Conservation (phyloP, 1,140 invertebrate species). For the Ceratoteleas bidentatus region DNA sequence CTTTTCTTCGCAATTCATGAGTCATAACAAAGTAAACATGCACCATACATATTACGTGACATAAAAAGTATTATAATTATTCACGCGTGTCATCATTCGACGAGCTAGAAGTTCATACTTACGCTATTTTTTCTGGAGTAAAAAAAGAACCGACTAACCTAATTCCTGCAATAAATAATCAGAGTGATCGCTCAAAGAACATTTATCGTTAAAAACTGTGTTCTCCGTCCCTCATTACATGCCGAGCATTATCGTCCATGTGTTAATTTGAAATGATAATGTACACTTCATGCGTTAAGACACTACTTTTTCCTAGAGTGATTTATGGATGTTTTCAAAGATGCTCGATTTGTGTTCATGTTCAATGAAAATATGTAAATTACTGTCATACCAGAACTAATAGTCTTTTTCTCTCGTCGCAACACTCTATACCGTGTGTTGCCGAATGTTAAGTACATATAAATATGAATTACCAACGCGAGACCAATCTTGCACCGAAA, state of each 20-base stretch:
- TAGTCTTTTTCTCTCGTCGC: background rate
- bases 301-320: background rate
- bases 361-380: background rate
- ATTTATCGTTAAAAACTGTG: background rate
- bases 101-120: background rate
- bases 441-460: background rate
- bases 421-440: background rate
- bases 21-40: conserved; percentile 3
- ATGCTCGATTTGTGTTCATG: background rate
- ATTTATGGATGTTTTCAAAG: conserved; percentile 1
- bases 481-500: background rate
- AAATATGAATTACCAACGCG: background rate
- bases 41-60: background rate
- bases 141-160: background rate
- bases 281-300: background rate
- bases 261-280: conserved; percentile 10
- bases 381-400: background rate
- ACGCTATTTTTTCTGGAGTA: background rate
- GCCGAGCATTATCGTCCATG: background rate
- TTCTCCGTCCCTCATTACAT: background rate
- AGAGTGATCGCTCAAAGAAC: background rate
- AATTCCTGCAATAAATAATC: background rate
- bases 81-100: conserved; percentile 1
- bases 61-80: conserved; percentile 10
- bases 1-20: conserved; percentile 2